Conservation (phyloP, 2,888 invertebrate species). For the Smittia aterrima region DNA sequence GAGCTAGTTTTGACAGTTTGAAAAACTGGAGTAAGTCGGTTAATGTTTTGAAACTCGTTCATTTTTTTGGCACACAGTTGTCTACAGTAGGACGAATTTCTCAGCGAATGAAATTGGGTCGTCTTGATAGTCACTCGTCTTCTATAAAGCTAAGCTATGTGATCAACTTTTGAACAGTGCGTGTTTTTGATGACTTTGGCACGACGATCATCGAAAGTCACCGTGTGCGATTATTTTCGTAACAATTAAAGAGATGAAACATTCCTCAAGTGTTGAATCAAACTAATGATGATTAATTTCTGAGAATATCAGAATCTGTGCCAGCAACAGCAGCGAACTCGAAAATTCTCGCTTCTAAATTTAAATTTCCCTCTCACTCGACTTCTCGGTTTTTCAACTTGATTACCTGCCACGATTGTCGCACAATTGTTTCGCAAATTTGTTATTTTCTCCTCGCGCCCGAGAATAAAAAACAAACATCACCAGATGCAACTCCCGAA, state of each 20-base stretch:
- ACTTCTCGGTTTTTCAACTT: neutral
- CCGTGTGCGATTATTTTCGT: too few relatives aligned
- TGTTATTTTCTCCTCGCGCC: neutral
- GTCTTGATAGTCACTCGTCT: neutral
- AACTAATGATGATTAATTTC: too few relatives aligned
- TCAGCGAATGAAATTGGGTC: constrained; percentile 9
- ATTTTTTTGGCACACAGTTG: neutral
- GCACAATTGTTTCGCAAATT: constrained; percentile 1
- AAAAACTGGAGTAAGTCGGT: neutral
- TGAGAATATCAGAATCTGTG: neutral
- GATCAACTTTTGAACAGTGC: too few relatives aligned
- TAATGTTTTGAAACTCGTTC: neutral
- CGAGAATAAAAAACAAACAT: neutral
- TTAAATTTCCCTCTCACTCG: too few relatives aligned
- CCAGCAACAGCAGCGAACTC: neutral
- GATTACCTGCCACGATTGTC: neutral
- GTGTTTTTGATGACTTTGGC: too few relatives aligned
- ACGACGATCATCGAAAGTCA: too few relatives aligned
- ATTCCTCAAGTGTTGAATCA: too few relatives aligned
- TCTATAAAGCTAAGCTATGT: neutral
- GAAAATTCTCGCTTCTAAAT: too few relatives aligned
- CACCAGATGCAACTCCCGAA: neutral
- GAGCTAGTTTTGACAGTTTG: neutral
- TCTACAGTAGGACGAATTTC: neutral
- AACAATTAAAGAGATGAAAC: too few relatives aligned